phyloP scores from a whole-genome alignment of 2,888 invertebrate genomes.

The Lutraria lutraria region DNA sequence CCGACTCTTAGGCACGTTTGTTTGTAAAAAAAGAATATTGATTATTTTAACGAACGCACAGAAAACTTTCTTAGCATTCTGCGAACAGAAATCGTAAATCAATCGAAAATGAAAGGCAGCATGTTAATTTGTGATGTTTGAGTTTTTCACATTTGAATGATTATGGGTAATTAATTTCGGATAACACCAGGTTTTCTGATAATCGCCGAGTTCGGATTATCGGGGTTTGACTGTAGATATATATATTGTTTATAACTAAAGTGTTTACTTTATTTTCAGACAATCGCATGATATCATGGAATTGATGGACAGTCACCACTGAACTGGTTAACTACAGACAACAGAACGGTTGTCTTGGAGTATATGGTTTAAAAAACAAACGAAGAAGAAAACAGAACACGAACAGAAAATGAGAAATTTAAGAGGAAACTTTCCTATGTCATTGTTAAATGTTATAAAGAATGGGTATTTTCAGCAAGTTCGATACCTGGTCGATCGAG shows the following conservation, averaged over 20 bases:
- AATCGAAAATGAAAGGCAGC: too few species aligned
- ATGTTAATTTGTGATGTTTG: too few species aligned
- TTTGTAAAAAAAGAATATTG: too few species aligned
- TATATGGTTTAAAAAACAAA: neutral
- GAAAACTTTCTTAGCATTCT: too few species aligned
- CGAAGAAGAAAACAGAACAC: neutral
- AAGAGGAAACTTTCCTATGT: constrained; percentile 50
- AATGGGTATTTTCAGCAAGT: constrained; percentile 85
- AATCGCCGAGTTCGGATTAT: too few species aligned
- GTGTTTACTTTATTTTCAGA: neutral
- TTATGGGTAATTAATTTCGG: too few species aligned
- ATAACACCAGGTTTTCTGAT: too few species aligned
- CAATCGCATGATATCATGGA: neutral
- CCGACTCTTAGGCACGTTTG: too few species aligned
- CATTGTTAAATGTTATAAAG: constrained; percentile 78
- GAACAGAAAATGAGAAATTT: constrained; percentile 37
- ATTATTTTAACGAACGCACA: too few species aligned
- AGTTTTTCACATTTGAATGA: too few species aligned
- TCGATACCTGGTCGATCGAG: constrained; percentile 82
- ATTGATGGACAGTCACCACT: neutral
- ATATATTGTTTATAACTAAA: neutral
- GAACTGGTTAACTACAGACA: neutral
- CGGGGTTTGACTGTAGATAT: too few species aligned
- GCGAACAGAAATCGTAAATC: too few species aligned
- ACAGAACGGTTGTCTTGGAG: neutral